phyloP scores from a whole-genome alignment of 2,888 invertebrate species.

The Acrocyrtus sp. region DNA sequence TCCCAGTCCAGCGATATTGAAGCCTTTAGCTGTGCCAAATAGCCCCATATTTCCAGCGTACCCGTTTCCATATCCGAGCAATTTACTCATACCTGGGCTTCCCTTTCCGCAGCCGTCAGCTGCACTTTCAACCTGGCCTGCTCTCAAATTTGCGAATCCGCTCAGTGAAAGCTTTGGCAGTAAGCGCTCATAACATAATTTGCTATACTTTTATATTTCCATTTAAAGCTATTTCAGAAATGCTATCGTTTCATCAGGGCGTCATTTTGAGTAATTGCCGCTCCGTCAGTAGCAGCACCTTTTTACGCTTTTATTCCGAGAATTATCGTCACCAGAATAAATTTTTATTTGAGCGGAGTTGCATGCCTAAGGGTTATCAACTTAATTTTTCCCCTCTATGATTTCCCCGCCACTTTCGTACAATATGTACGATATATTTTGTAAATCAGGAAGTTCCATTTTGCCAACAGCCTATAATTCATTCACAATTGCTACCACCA shows the following conservation, averaged over 20 bases:
- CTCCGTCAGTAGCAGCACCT: too few species aligned
- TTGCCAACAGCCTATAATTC: constrained; percentile 44
- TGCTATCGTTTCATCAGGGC: too few species aligned
- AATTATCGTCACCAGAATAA: too few species aligned
- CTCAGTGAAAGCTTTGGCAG: constrained; percentile 57
- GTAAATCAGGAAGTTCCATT: constrained; percentile 51
- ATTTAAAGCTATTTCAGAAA: too few species aligned
- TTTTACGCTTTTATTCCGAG: too few species aligned
- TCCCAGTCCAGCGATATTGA: constrained; percentile 62
- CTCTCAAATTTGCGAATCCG: constrained; percentile 59
- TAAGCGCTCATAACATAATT: constrained; percentile 48
- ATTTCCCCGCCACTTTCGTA: background rate
- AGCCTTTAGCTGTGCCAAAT: constrained; percentile 62
- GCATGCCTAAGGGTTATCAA: too few species aligned
- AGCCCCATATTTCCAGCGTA: constrained; percentile 62
- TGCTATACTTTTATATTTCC: background rate
- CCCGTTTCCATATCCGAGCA: constrained; percentile 63
- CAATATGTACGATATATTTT: constrained; percentile 5
- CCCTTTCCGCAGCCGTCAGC: constrained; percentile 61
- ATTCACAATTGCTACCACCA: constrained; percentile 15
- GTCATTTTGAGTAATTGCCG: too few species aligned
- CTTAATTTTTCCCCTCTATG: background rate
- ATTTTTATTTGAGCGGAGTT: too few species aligned
- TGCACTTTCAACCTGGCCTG: constrained; percentile 59
- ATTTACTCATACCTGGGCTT: constrained; percentile 61